These are phyloP conservation scores for Pseudoips prasinana DNA, from an alignment of 2,888 invertebrate species.

Conservation along the genomic window DNA sequence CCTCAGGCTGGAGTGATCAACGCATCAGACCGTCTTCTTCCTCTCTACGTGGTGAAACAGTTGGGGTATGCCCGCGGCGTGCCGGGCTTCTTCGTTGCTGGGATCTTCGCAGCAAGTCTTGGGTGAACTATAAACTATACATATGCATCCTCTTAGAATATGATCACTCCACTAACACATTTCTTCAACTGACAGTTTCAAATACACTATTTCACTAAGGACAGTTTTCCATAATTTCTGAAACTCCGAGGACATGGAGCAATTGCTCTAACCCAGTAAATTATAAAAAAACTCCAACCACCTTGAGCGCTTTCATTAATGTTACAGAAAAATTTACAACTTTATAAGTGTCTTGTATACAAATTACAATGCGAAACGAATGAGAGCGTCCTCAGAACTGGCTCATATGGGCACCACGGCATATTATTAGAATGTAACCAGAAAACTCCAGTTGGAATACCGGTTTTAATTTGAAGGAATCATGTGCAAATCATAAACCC, in stretches of 20 bases:
- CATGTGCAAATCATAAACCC: constrained; percentile 38
- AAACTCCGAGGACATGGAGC: too few species aligned
- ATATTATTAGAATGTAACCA: constrained; percentile 51
- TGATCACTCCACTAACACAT: neutral
- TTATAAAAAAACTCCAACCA: too few species aligned
- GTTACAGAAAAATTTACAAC: too few species aligned
- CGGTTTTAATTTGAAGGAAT: constrained; percentile 58
- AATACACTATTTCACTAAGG: too few species aligned
- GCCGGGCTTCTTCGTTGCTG: constrained; percentile 96
- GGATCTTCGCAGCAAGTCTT: constrained; percentile 96
- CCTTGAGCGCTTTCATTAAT: too few species aligned
- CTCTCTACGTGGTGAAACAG: constrained; percentile 93
- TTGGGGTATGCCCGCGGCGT: constrained; percentile 89
- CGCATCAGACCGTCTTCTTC: constrained; percentile 91
- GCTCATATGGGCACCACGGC: constrained; percentile 36
- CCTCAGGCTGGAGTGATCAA: constrained; percentile 83
- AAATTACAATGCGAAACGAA: constrained; percentile 26
- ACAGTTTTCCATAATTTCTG: too few species aligned
- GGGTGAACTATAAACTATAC: constrained; percentile 83
- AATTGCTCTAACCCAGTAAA: too few species aligned
- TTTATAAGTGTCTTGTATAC: too few species aligned
- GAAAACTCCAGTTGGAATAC: constrained; percentile 62
- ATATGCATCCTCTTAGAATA: neutral
- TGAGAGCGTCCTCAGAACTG: constrained; percentile 47
- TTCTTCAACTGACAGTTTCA: neutral